Evolutionary conservation across 1,140 invertebrate genomes (phyloP), one percentile per base, ranked within the genome.

Genomic region (Bombus cullumanus): DNA sequence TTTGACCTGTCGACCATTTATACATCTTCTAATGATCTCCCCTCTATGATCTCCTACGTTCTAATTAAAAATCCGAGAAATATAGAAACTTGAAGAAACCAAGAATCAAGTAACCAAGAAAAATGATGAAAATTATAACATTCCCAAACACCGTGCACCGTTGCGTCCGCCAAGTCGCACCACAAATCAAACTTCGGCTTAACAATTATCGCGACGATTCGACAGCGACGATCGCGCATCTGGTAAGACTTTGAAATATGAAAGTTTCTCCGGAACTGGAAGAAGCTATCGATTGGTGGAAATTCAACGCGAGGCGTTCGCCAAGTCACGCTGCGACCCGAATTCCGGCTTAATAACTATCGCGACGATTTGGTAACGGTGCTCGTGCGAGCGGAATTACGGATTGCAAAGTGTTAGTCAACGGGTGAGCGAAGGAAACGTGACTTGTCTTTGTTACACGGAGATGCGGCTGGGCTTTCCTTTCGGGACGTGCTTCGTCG

Each of bases 271-370:
- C 47, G 47, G 47, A 41, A 41, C 39, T 13, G n/a, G 37, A 62
- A n/a, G 59, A 25, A 53, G 41, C 13, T 57, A 83, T 76, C 72
- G 81, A 83, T 83, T 78, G 66, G 28, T 22, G 64, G 73, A 31
- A n/a, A 69, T 57, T 71, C 28, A 9, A 9, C 12, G 62, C 18
- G n/a, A 39, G 43, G 6, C 41, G 28, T 59, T 75, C 31, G 81
- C 81, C 72, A 83, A 83, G 81, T 83, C 81, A 83, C 72, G 81
- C 73, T n/a, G 72, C 15, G 57, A 76, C 69, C 37, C 81, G 59
- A 53, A 53, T 39, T 68, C 34, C 13, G 25, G 15, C 13, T 47
- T 77, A 78, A 83, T 78, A 83, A 71, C 74, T 64, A 9, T 31
- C 43, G 39, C 73, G 62, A 25, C n/a, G 62, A 43, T 83, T 77